Percentiles rank a stretch among this genome's conserved stretches.
Conservation (phyloP, 2,113 vertebrate genomes). For the Strigops habroptila region DNA sequence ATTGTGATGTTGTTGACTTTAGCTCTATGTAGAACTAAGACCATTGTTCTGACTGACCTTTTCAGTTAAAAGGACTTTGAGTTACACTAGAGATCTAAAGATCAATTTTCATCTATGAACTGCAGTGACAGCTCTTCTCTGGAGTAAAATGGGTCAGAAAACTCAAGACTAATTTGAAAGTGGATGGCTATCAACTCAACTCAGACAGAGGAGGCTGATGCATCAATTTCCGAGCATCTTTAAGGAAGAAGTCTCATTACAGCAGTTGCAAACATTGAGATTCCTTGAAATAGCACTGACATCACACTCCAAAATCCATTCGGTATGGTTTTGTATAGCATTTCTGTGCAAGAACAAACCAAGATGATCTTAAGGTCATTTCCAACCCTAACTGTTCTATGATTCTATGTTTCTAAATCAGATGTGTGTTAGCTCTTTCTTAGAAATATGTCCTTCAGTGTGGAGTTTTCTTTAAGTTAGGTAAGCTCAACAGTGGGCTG, state of each 20-base stretch:
- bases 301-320: accelerated
- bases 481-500: background rate
- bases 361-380: background rate
- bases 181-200: background rate
- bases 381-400: too few species aligned
- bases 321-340: background rate
- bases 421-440: background rate
- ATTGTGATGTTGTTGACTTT: background rate
- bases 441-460: background rate
- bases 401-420: background rate
- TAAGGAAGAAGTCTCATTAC: background rate
- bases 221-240: background rate
- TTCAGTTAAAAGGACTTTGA: background rate
- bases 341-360: background rate
- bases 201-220: background rate
- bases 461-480: background rate
- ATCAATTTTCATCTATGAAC: background rate
- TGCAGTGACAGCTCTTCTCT: background rate
- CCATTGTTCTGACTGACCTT: background rate
- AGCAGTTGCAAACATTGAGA: background rate
- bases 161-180: background rate
- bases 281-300: background rate
- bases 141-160: background rate
- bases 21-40: background rate
- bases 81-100: background rate